Evolutionary conservation across 2,888 invertebrate genomes (phyloP).

Genomic region (Strigamia crassipes): DNA sequence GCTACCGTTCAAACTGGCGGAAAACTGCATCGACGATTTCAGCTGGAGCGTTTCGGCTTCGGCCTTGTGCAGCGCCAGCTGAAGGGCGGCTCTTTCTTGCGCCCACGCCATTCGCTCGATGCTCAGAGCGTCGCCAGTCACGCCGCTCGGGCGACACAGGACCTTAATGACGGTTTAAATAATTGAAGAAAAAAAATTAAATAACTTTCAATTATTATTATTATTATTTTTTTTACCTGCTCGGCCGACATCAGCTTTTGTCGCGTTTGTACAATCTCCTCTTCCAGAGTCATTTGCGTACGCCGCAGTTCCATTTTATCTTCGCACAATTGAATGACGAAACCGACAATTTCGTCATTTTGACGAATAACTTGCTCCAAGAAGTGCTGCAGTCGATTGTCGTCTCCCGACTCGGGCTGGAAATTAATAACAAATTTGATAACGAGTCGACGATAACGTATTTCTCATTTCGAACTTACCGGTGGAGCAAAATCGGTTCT

Average conservation of each 20-base stretch:
- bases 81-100: slow-evolving; percentile 52
- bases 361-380: slow-evolving; percentile 55
- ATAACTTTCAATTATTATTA: no score
- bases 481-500: background rate
- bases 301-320: slow-evolving; percentile 56
- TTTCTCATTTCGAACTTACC: background rate
- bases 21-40: background rate
- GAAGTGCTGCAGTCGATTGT: slow-evolving; percentile 20
- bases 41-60: slow-evolving; percentile 51
- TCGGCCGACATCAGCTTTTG: slow-evolving; percentile 51
- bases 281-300: slow-evolving; percentile 53
- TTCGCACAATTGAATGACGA: slow-evolving; percentile 54
- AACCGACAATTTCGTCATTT: slow-evolving; percentile 55
- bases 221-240: no score
- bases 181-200: no score
- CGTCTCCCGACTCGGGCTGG: background rate
- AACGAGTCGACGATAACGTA: background rate
- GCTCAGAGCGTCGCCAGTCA: slow-evolving; percentile 47
- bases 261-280: slow-evolving; percentile 53
- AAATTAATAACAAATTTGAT: background rate
- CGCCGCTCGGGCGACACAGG: background rate
- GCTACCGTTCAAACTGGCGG: background rate
- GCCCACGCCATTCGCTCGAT: slow-evolving; percentile 52
- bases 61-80: slow-evolving; percentile 54
- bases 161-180: no score